These are phyloP conservation scores for Alligator sinensis DNA, from an alignment of 2,113 vertebrate species.

Conservation along the genomic window DNA sequence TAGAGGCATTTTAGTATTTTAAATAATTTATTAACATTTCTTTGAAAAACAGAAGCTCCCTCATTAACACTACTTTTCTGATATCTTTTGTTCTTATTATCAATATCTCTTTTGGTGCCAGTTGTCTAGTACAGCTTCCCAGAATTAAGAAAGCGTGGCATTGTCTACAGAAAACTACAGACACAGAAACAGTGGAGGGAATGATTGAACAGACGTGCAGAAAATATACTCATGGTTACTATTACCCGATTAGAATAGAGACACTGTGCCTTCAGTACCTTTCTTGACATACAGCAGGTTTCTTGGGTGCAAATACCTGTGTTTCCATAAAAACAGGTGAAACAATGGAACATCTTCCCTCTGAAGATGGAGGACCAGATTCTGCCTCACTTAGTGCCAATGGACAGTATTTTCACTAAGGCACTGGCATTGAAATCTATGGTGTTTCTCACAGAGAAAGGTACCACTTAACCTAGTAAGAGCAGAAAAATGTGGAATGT, in stretches of 20 bases:
- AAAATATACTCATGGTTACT: not conserved
- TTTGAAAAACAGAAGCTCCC: constrained; percentile 54
- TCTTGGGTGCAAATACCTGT: not conserved
- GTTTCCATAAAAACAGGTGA: not conserved
- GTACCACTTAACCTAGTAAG: not conserved
- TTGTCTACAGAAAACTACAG: not conserved
- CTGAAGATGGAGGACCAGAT: not conserved
- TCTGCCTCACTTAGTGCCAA: not conserved
- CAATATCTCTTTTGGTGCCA: constrained; percentile 40
- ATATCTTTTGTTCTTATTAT: constrained; percentile 4
- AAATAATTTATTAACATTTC: constrained; percentile 63
- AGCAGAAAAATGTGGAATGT: not conserved
- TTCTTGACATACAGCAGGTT: not conserved
- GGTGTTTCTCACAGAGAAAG: not conserved
- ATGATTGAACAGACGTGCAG: not conserved
- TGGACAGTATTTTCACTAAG: not conserved
- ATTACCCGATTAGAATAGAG: not conserved
- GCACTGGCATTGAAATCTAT: not conserved
- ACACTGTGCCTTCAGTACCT: constrained; percentile 4
- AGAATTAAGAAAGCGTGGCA: not conserved
- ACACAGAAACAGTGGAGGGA: not conserved
- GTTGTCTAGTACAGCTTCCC: not conserved
- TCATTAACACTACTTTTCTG: constrained; percentile 50
- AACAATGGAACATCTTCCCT: not conserved
- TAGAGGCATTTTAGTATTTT: constrained; percentile 57